Evolutionary conservation across 1,140 invertebrate genomes (phyloP), one percentile per base, ranked within the genome.

Genomic region (Trichomalopsis sarcophagae): DNA sequence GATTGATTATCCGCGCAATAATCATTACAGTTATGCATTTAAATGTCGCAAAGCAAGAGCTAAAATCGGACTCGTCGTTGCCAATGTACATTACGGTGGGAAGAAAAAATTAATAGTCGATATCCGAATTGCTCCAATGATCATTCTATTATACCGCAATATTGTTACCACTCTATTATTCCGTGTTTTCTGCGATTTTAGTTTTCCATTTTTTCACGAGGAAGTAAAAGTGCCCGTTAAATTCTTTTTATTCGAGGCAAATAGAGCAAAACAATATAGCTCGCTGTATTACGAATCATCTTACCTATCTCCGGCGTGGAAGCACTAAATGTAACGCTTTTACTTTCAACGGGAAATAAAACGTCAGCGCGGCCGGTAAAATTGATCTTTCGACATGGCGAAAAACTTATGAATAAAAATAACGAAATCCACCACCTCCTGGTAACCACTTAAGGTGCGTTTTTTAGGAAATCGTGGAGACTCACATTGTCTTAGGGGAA

Each of bases 401-500:
- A 44, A 44, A 44, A 62, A 21, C 5, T 5, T 71, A 2, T 11
- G 30, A 11, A 71, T 3, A 71, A 30, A 71, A 30, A 30, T 13
- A 71, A 30, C 3, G 10, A 71, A 71, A 33, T 71, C 71, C 81
- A 82, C 36, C 81, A 75, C 33, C 30, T 75, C 50, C n/a, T 33
- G 36, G 14, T 7, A n/a, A 62, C 17, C 55, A 44, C 33, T 6
- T 36, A 36, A 68, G 66, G 68, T 6, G 9, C 27, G 0, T 4
- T 71, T 81, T 62, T 62, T 50, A 68, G 50, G 21, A 44, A 78
- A 71, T 44, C 81, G 50, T 62, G 55, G 21, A 55, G 36, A 84
- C 82, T 84, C 75, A 84, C 82, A 79, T 84, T 84, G 82, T 79
- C 27, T 77, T 66, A 77, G 40, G 9, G 23, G 10, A 55, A 76